phyloP scores from a whole-genome alignment of 64 coral and sea anemone genomes.

The Exaiptasia diaphana region DNA sequence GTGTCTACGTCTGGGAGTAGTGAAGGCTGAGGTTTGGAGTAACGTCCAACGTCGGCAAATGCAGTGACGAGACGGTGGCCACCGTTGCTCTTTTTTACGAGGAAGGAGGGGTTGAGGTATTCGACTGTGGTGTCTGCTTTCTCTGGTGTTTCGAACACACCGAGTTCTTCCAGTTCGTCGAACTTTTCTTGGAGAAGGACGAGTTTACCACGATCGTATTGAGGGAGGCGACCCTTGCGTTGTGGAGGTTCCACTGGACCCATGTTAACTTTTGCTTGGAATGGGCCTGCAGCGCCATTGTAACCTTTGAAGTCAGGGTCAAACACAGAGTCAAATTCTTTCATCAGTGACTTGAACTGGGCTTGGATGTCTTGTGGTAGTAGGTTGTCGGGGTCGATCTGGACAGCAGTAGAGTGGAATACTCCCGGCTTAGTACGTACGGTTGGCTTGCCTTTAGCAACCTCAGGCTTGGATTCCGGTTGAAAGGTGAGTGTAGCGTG shows the following conservation, averaged over 20 bases:
- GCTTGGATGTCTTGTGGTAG: neutral
- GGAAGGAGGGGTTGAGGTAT: slow-evolving; percentile 57
- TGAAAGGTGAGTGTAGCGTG: neutral
- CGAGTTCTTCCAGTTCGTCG: slow-evolving; percentile 14
- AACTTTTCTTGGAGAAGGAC: slow-evolving; percentile 32
- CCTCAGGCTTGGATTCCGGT: no score
- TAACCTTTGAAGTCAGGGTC: neutral
- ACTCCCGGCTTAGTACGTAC: no score
- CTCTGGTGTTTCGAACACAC: slow-evolving; percentile 12
- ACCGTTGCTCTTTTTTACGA: slow-evolving; percentile 32
- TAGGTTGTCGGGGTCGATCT: slow-evolving; percentile 12
- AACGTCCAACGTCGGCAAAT: slow-evolving; percentile 28
- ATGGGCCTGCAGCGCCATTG: slow-evolving; percentile 26
- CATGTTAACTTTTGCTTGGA: slow-evolving; percentile 40
- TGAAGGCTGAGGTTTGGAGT: slow-evolving; percentile 53
- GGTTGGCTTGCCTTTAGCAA: no score
- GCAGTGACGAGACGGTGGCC: slow-evolving; percentile 49
- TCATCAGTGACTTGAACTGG: slow-evolving; percentile 26
- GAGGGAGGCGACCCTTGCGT: slow-evolving; percentile 26
- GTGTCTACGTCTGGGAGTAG: slow-evolving; percentile 39
- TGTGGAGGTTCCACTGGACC: slow-evolving; percentile 21
- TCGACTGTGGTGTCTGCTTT: slow-evolving; percentile 12
- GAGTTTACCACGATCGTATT: slow-evolving; percentile 34
- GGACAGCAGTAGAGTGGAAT: slow-evolving; percentile 10
- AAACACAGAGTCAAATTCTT: slow-evolving; percentile 24